phyloP scores from a whole-genome alignment of 92 coral and sea anemone species.

The Zoanthus solanderi region DNA sequence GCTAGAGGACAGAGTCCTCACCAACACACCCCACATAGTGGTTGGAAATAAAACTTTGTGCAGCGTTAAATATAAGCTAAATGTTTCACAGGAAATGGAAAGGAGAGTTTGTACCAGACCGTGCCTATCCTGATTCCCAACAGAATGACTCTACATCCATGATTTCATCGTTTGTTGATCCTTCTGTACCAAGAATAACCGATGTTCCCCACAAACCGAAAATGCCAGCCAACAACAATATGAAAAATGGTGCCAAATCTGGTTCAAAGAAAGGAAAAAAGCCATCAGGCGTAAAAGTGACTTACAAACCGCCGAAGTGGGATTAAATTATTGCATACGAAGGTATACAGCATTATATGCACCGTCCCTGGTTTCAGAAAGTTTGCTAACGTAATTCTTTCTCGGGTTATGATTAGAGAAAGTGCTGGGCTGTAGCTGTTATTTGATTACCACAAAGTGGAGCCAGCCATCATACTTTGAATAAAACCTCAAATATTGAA shows the following conservation, averaged over 20 bases:
- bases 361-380: too few relatives aligned
- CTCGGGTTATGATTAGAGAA: too few relatives aligned
- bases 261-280: slow-evolving; percentile 73
- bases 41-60: neutral
- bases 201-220: slow-evolving; percentile 94
- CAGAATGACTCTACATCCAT: slow-evolving; percentile 68
- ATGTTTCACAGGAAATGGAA: slow-evolving; percentile 74
- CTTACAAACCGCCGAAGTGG: slow-evolving; percentile 95
- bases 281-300: slow-evolving; percentile 90
- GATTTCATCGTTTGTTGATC: slow-evolving; percentile 90
- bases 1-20: too few relatives aligned
- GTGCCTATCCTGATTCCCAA: slow-evolving; percentile 68
- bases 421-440: too few relatives aligned
- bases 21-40: too few relatives aligned
- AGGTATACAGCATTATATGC: neutral
- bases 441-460: too few relatives aligned
- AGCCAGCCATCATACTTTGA: too few relatives aligned
- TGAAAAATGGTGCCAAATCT: slow-evolving; percentile 63
- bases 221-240: slow-evolving; percentile 29
- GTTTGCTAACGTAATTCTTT: too few relatives aligned
- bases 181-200: slow-evolving; percentile 90
- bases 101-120: slow-evolving; percentile 96
- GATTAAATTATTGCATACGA: slow-evolving; percentile 48
- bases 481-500: too few relatives aligned
- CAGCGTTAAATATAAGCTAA: neutral